phyloP scores from a whole-genome alignment of 2,797 vertebrate genomes.

The Pelodytes ibericus region DNA sequence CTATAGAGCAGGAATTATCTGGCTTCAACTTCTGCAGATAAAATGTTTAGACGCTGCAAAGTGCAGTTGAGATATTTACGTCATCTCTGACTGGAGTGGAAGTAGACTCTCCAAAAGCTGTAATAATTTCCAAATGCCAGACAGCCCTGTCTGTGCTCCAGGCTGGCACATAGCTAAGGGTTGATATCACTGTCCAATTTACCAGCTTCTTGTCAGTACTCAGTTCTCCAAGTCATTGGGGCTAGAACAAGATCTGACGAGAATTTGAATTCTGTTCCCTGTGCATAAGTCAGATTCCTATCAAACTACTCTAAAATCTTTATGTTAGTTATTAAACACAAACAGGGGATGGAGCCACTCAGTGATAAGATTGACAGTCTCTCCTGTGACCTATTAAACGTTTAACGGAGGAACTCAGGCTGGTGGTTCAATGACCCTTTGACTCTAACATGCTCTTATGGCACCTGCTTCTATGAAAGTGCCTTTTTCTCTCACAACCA shows the following conservation, averaged over 20 bases:
- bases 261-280: neutral
- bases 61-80: conserved; percentile 70
- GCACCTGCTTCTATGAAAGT: neutral
- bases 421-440: neutral
- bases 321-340: neutral
- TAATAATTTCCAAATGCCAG: conserved; percentile 57
- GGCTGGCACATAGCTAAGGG: conserved; percentile 65
- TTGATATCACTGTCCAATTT: conserved; percentile 71
- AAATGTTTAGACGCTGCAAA: conserved; percentile 69
- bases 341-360: neutral
- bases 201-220: conserved; percentile 74
- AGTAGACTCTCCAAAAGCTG: conserved; percentile 58
- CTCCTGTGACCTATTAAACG: neutral
- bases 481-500: too few relatives aligned
- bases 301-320: neutral
- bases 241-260: neutral
- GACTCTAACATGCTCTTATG: neutral
- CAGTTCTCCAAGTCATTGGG: neutral
- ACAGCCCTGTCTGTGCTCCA: conserved; percentile 25
- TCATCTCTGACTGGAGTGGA: conserved; percentile 66
- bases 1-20: conserved; percentile 63
- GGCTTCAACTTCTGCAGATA: conserved; percentile 66
- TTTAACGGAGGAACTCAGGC: neutral
- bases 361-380: neutral
- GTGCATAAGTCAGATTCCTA: neutral